These are phyloP conservation scores for Nasonovia ribisnigri DNA, from an alignment of 2,888 invertebrate genomes.

Conservation along the genomic window DNA sequence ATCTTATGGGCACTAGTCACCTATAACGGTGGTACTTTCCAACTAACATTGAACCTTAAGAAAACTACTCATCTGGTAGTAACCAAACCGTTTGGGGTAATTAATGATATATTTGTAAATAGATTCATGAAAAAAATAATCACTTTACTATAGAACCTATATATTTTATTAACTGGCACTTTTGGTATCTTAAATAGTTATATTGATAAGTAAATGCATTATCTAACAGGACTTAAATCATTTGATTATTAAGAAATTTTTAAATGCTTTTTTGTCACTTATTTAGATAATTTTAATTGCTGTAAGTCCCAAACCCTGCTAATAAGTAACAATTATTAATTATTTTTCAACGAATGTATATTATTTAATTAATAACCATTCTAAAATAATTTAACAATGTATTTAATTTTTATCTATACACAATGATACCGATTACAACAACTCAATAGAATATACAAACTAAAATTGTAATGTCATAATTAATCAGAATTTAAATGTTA, in stretches of 20 bases:
- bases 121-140: background rate
- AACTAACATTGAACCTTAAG: constrained; percentile 77
- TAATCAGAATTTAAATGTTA: no score
- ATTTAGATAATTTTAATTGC: background rate
- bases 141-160: background rate
- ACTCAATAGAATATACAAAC: no score
- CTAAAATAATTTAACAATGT: no score
- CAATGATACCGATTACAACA: no score
- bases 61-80: constrained; percentile 83
- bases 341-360: background rate
- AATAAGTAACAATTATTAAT: background rate
- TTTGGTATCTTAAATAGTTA: background rate
- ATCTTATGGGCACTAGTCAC: constrained; percentile 87
- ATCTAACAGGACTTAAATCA: background rate
- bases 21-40: constrained; percentile 87
- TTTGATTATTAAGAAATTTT: background rate
- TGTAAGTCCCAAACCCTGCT: background rate
- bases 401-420: no score
- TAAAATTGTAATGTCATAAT: no score
- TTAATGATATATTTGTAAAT: constrained; percentile 64
- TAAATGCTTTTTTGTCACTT: background rate
- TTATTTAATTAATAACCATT: background rate
- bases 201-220: background rate
- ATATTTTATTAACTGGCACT: background rate
- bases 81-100: constrained; percentile 78